Percentiles rank a stretch among this genome's conserved stretches.
These are phyloP conservation scores for Ferrisia virgata DNA, from an alignment of 2,888 invertebrate species.

Conservation along the genomic window DNA sequence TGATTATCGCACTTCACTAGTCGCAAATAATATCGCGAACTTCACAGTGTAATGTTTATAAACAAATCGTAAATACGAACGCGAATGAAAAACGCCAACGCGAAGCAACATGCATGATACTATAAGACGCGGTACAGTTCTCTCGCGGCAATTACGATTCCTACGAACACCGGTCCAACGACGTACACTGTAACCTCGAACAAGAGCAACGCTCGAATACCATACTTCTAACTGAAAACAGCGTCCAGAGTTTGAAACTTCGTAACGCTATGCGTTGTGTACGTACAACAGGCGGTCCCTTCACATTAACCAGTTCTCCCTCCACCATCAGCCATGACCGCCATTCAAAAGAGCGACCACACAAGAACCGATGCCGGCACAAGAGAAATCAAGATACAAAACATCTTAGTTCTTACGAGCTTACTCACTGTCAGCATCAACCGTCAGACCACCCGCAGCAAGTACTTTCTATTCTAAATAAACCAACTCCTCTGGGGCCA, in stretches of 20 bases:
- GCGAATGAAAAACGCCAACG: not conserved
- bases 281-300: slow-evolving; percentile 34
- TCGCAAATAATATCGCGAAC: slow-evolving; percentile 9
- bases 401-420: slow-evolving; percentile 38
- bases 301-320: slow-evolving; percentile 43
- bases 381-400: slow-evolving; percentile 45
- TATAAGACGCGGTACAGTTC: not conserved
- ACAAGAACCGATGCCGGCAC: slow-evolving; percentile 32
- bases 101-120: slow-evolving; percentile 17
- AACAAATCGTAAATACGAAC: not conserved
- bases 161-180: not conserved
- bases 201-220: slow-evolving; percentile 18
- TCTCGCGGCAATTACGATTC: slow-evolving; percentile 1
- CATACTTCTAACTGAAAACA: not conserved
- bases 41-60: slow-evolving; percentile 18
- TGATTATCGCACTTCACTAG: not conserved
- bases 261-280: not conserved
- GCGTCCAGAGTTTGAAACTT: not conserved
- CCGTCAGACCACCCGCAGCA: slow-evolving; percentile 46
- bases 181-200: slow-evolving; percentile 16
- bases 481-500: slow-evolving; percentile 32
- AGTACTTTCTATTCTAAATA: slow-evolving; percentile 45
- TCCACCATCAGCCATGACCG: slow-evolving; percentile 39
- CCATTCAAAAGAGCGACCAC: slow-evolving; percentile 46
- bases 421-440: slow-evolving; percentile 46